Percentiles rank a stretch among this genome's conserved stretches.
Evolutionary conservation across 2,888 invertebrate species (phyloP).

Genomic region (Mactromeris polynyma): DNA sequence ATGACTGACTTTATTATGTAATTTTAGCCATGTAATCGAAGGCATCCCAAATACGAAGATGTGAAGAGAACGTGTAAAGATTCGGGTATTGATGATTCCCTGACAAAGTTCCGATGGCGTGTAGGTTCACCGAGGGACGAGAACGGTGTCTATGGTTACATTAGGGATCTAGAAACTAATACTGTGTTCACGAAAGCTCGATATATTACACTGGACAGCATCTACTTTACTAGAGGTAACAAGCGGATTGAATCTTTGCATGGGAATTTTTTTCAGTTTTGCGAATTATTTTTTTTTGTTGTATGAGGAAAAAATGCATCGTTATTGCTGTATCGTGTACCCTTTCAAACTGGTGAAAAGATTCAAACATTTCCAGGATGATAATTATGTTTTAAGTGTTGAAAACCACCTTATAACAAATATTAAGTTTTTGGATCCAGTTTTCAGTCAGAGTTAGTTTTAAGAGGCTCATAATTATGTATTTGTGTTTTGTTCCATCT

Average conservation of each 20-base stretch:
- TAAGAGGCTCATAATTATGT: too few relatives aligned
- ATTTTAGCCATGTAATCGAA: constrained; percentile 86
- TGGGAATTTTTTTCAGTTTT: background rate
- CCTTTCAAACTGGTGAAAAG: too few relatives aligned
- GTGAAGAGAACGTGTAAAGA: constrained; percentile 81
- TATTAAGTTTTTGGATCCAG: too few relatives aligned
- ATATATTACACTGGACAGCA: constrained; percentile 85
- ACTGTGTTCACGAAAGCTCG: constrained; percentile 86
- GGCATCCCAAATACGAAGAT: constrained; percentile 84
- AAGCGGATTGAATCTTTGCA: constrained; percentile 22
- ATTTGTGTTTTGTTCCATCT: too few relatives aligned
- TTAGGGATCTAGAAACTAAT: constrained; percentile 84
- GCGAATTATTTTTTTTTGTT: background rate
- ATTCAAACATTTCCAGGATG: too few relatives aligned
- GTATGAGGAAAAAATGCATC: too few relatives aligned
- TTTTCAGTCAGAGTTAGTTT: too few relatives aligned
- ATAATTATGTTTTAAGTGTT: too few relatives aligned
- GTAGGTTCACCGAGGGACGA: constrained; percentile 84
- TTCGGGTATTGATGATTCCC: constrained; percentile 85
- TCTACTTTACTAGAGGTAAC: constrained; percentile 87
- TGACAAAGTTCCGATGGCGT: constrained; percentile 86
- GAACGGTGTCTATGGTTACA: constrained; percentile 81
- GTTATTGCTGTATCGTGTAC: too few relatives aligned
- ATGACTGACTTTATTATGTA: background rate
- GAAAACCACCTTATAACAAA: too few relatives aligned